phyloP scores from a whole-genome alignment of 1,140 invertebrate species.

The Alviniconcha marisindica region DNA sequence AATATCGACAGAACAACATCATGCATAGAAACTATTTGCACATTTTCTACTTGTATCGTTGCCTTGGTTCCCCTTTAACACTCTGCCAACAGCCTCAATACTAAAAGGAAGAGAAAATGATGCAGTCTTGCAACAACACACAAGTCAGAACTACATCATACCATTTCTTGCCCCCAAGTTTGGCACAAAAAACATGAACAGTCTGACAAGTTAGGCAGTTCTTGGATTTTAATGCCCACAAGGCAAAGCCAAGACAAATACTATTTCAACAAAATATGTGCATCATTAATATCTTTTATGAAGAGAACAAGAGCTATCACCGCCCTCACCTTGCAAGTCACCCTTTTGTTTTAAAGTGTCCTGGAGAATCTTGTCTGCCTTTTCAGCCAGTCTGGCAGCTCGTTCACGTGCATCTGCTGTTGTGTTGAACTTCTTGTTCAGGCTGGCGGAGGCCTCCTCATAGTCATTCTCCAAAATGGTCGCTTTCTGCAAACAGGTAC shows the following conservation, averaged over 20 bases:
- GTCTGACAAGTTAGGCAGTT: too few species aligned
- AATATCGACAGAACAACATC: too few species aligned
- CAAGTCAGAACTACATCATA: too few species aligned
- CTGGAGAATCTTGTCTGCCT: slow-evolving; percentile 63
- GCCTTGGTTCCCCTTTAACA: too few species aligned
- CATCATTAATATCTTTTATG: neutral
- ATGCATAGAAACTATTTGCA: too few species aligned
- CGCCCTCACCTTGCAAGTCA: slow-evolving; percentile 57
- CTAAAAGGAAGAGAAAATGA: too few species aligned
- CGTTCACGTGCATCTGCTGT: slow-evolving; percentile 83
- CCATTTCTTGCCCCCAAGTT: too few species aligned
- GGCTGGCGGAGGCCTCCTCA: slow-evolving; percentile 78
- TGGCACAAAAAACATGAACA: too few species aligned
- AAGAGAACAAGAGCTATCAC: neutral
- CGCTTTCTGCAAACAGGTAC: slow-evolving; percentile 65
- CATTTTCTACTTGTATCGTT: too few species aligned
- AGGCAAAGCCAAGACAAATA: neutral
- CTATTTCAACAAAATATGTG: neutral
- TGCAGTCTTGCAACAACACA: too few species aligned
- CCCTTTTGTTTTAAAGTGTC: slow-evolving; percentile 57
- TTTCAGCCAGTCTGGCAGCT: slow-evolving; percentile 81
- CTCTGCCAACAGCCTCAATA: too few species aligned
- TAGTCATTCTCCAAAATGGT: slow-evolving; percentile 80
- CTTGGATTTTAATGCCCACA: too few species aligned
- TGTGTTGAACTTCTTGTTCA: slow-evolving; percentile 81